These are phyloP conservation scores for Poeciliopsis infans DNA, from an alignment of 2,797 vertebrate species.

Conservation along the genomic window DNA sequence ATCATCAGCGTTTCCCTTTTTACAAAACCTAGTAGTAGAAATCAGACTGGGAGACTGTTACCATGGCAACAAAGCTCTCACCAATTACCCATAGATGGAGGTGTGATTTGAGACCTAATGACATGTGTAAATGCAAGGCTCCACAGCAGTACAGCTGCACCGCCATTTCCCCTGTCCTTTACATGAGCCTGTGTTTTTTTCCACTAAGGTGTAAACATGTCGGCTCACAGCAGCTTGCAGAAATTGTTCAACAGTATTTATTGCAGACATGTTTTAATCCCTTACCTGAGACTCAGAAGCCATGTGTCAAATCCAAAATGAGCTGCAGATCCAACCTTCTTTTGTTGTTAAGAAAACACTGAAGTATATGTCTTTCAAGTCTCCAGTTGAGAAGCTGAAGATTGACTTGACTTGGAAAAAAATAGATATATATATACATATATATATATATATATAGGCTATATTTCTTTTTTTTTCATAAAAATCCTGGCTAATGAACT, in stretches of 20 bases:
- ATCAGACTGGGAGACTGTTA: slow-evolving; percentile 44
- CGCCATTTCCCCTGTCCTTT: background rate
- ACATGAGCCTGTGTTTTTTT: slow-evolving; percentile 2
- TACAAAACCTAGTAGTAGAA: slow-evolving; percentile 20
- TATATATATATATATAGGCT: too few species aligned
- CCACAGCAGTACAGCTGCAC: slow-evolving; percentile 32
- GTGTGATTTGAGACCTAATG: slow-evolving; percentile 63
- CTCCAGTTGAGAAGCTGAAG: background rate
- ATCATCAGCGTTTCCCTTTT: slow-evolving; percentile 8
- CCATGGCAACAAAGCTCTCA: slow-evolving; percentile 70
- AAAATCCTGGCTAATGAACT: background rate
- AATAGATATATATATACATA: too few species aligned
- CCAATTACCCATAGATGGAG: slow-evolving; percentile 57
- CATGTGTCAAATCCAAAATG: background rate
- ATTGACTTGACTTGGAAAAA: background rate
- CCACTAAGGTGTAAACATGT: background rate
- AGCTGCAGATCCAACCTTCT: background rate
- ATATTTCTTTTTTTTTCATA: background rate
- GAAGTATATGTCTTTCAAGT: background rate
- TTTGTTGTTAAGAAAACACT: background rate
- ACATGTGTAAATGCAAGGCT: slow-evolving; percentile 68
- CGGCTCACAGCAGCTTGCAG: background rate
- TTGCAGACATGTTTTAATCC: background rate
- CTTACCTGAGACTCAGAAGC: background rate
- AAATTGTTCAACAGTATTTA: background rate